Base-by-base conservation (phyloP, 2,888 invertebrate species). In the Hirtodrosophila alboralis region DNA sequence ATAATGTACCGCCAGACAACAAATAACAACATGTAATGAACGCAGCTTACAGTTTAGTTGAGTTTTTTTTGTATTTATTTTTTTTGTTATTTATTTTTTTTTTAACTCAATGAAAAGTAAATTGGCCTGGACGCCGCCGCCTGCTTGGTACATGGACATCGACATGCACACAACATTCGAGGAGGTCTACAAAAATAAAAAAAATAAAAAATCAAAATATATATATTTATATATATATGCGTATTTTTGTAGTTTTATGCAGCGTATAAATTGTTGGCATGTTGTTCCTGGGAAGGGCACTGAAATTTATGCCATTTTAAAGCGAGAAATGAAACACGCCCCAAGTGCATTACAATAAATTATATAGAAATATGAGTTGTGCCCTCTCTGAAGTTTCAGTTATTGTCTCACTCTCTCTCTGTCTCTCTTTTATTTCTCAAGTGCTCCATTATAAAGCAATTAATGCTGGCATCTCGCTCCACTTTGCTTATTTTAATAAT, bases 281-380 rank as follows among this genome's bases (percentile, higher is more conserved):
- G 43, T 31, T 47, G 44, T n/a, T n/a, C n/a, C 51, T 53, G 45
- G 75, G 57, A 58, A 63, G 56, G 75, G 60, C 70, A 40, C 40
- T 62, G 52, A 77, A 86, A 86, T 86, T 86, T 84, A 84, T 84
- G 85, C 86, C 79, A 71, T 84, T 84, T 84, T 86, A 84, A 84
- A 84, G 83, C 83, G 83, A 81, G 83, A 84, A 86, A 86, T 86
- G 74, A 76, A 81, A 86, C 85, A 84, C 86, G 81, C 86, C 81
- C 76, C 78, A 77, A 73, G 71, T 77, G 81, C 86, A 84, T 80
- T 84, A 76, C 84, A 80, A 81, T 86, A 81, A 81, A 81, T 86
- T 81, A 80, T 84, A 80, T 69, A 77, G 75, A 84, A 80, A 77
- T 80, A 85, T 77, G 84, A 79, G 75, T 60, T 51, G n/a, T 16